Percentiles rank a stretch among this genome's conserved stretches.
phyloP scores from a whole-genome alignment of 2,888 invertebrate species.

The Cantharis lateralis region DNA sequence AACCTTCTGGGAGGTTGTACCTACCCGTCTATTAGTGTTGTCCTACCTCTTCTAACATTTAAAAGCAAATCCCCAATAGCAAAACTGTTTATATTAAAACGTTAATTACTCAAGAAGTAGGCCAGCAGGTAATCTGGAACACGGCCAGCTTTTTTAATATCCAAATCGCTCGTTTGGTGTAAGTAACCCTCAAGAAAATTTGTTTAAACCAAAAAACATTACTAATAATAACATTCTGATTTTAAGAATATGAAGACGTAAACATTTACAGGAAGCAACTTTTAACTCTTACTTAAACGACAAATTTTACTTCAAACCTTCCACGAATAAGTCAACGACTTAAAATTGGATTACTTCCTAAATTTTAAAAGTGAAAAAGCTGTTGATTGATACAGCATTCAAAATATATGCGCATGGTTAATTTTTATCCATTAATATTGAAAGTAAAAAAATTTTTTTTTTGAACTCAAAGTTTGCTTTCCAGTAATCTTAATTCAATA shows the following conservation, averaged over 20 bases:
- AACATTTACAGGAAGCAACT: neutral
- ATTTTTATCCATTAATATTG: too few species aligned
- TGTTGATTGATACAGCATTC: neutral
- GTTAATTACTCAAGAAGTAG: conserved; percentile 16
- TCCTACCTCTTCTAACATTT: neutral
- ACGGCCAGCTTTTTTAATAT: conserved; percentile 9
- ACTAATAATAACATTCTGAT: neutral
- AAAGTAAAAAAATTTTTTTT: too few species aligned
- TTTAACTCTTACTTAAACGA: neutral
- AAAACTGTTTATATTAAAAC: neutral
- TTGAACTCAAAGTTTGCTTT: too few species aligned
- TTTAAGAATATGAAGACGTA: neutral
- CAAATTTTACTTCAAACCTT: neutral
- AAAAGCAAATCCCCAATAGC: neutral
- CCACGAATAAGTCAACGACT: neutral
- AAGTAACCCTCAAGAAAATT: neutral
- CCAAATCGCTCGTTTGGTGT: neutral
- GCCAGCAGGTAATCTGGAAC: conserved; percentile 25
- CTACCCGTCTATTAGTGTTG: neutral
- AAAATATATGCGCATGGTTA: neutral
- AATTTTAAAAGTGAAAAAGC: neutral
- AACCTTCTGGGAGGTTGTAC: neutral
- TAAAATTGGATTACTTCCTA: neutral
- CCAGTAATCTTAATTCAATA: too few species aligned
- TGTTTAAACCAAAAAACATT: neutral